A percentile compares a stretch with the other conserved stretches of the same genome.
phyloP scores from a whole-genome alignment of 2,797 vertebrate genomes.

The Parambassis ranga region DNA sequence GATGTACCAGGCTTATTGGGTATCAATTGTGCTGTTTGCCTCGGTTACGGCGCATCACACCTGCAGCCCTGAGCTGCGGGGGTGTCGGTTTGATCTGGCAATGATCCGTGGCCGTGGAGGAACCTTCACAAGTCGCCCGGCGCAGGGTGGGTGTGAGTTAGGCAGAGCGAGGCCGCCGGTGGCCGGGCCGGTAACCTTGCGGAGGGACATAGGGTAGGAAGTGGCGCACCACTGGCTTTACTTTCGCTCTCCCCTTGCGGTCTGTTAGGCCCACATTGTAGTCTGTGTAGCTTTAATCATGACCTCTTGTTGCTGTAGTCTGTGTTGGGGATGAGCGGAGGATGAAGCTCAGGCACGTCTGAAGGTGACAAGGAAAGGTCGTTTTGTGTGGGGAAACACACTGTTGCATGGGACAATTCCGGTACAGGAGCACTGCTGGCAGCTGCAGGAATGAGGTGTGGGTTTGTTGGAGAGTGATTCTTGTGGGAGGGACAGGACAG shows the following conservation, averaged over 20 bases:
- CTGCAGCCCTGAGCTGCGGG: constrained; percentile 44
- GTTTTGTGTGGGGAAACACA: constrained; percentile 66
- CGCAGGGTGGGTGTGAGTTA: constrained; percentile 24
- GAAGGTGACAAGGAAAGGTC: constrained; percentile 85
- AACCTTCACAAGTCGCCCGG: constrained; percentile 38
- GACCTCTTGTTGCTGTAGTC: constrained; percentile 15
- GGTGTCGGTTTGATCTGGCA: constrained; percentile 24
- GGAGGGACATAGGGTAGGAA: constrained; percentile 67
- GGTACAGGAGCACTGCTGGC: neutral
- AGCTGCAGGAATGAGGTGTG: neutral
- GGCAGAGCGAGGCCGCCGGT: constrained; percentile 40
- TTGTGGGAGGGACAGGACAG: constrained; percentile 15
- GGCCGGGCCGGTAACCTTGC: constrained; percentile 80
- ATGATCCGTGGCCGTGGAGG: constrained; percentile 38
- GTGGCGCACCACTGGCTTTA: constrained; percentile 60
- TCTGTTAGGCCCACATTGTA: neutral
- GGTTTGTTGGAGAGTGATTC: neutral
- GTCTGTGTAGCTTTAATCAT: constrained; percentile 11
- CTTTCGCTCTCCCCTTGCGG: neutral
- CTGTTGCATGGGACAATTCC: constrained; percentile 33
- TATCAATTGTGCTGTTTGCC: constrained; percentile 39
- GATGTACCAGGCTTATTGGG: neutral
- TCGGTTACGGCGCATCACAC: constrained; percentile 36
- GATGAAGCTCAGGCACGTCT: constrained; percentile 60
- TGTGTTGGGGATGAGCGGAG: constrained; percentile 16